Evolutionary conservation across 2,888 invertebrate species (phyloP).

Genomic region (Tuberolachnus salignus): DNA sequence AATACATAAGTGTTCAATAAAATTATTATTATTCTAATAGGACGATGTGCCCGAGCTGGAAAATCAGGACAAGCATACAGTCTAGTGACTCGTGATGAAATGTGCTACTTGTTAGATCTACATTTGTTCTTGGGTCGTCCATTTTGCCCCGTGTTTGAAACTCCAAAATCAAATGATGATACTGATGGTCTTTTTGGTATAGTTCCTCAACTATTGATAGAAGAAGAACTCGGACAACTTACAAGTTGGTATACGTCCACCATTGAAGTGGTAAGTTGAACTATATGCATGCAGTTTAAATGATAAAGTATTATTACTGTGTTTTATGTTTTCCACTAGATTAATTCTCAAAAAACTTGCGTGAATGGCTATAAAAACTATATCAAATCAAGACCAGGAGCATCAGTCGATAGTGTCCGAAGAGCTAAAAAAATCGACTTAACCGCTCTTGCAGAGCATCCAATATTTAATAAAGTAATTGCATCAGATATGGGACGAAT

Average conservation of each 20-base stretch:
- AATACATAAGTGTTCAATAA: not conserved
- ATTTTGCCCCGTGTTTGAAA: slow-evolving; percentile 67
- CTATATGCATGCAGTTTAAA: not conserved
- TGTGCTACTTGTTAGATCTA: slow-evolving; percentile 90
- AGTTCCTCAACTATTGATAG: slow-evolving; percentile 80
- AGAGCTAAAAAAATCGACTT: slow-evolving; percentile 77
- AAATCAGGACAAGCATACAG: slow-evolving; percentile 90
- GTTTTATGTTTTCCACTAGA: slow-evolving; percentile 65
- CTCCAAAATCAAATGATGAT: slow-evolving; percentile 63
- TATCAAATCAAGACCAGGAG: slow-evolving; percentile 81
- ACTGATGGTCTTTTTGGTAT: slow-evolving; percentile 75
- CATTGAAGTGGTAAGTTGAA: slow-evolving; percentile 74
- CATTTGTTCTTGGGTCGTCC: slow-evolving; percentile 88
- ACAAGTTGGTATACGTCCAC: slow-evolving; percentile 75
- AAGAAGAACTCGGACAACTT: slow-evolving; percentile 78
- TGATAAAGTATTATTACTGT: not conserved
- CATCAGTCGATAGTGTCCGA: slow-evolving; percentile 87
- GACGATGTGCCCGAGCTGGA: slow-evolving; percentile 94
- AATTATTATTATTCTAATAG: slow-evolving; percentile 62
- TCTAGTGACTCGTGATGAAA: slow-evolving; percentile 86
- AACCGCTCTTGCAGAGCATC: slow-evolving; percentile 70
- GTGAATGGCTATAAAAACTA: slow-evolving; percentile 92
- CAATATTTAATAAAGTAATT: slow-evolving; percentile 66
- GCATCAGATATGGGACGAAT: slow-evolving; percentile 63
- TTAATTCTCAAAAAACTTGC: slow-evolving; percentile 71